Evolutionary conservation across 37 sponge, comb jelly and placozoan genomes (phyloP).

Genomic region (Lycopodina hypogea): DNA sequence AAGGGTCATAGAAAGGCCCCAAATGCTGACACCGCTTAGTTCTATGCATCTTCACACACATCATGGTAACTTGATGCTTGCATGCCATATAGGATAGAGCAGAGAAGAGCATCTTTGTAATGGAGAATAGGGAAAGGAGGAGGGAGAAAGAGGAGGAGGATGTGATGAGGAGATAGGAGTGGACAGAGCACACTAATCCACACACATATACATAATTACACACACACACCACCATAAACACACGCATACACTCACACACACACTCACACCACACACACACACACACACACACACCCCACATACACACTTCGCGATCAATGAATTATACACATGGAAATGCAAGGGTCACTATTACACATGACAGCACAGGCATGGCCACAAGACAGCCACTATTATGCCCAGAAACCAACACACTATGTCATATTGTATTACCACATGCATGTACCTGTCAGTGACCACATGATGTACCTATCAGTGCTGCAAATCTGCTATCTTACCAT

Average conservation of each 20-base stretch:
- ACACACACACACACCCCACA: too few relatives aligned
- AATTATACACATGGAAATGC: not conserved
- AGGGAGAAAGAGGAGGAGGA: not conserved
- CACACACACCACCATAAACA: too few relatives aligned
- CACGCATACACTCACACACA: too few relatives aligned
- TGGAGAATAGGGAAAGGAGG: not conserved
- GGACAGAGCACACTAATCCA: not conserved
- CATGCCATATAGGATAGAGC: slow-evolving; percentile 94
- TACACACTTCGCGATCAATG: too few relatives aligned
- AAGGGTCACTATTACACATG: too few relatives aligned
- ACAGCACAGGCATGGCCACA: too few relatives aligned
- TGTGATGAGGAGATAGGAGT: not conserved
- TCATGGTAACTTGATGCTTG: slow-evolving; percentile 93
- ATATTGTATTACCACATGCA: too few relatives aligned
- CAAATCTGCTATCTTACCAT: slow-evolving; percentile 66
- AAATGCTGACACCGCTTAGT: slow-evolving; percentile 81
- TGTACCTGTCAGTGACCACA: not conserved
- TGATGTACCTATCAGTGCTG: slow-evolving; percentile 84
- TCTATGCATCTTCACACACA: slow-evolving; percentile 89
- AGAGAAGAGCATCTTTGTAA: slow-evolving; percentile 90
- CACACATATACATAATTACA: too few relatives aligned
- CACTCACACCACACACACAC: too few relatives aligned
- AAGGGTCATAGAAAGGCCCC: slow-evolving; percentile 82
- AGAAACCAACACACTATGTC: too few relatives aligned
- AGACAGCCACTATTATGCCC: too few relatives aligned